phyloP scores from a whole-genome alignment of 2,113 vertebrate genomes.

The Hypomesus transpacificus region DNA sequence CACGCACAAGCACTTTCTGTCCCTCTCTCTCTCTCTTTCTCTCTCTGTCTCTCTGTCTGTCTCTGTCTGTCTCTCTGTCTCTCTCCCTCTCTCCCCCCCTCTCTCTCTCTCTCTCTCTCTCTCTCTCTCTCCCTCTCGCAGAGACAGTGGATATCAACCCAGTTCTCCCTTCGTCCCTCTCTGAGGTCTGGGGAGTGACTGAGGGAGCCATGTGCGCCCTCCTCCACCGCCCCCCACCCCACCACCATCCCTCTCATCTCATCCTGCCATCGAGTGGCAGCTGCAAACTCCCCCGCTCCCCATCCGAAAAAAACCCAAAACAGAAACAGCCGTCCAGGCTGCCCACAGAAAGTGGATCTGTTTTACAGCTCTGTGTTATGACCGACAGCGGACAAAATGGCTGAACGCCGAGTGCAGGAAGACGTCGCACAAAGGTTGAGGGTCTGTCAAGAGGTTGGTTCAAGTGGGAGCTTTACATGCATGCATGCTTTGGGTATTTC shows the following conservation, averaged over 20 bases:
- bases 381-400: background rate
- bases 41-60: slow-evolving; percentile 10
- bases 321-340: slow-evolving; percentile 36
- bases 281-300: slow-evolving; percentile 59
- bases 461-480: too few relatives aligned
- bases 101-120: background rate
- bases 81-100: background rate
- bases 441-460: too few relatives aligned
- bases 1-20: too few relatives aligned
- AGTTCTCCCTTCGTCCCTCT: slow-evolving; percentile 26
- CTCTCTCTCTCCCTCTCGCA: background rate
- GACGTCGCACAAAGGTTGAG: too few relatives aligned
- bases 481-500: too few relatives aligned
- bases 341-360: slow-evolving; percentile 12
- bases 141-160: slow-evolving; percentile 14
- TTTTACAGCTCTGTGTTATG: background rate
- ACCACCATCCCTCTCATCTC: slow-evolving; percentile 52
- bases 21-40: background rate
- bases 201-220: slow-evolving; percentile 55
- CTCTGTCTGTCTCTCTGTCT: slow-evolving; percentile 9
- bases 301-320: slow-evolving; percentile 37
- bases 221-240: slow-evolving; percentile 36
- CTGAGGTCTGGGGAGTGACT: slow-evolving; percentile 45
- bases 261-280: slow-evolving; percentile 62
- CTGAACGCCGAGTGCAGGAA: background rate